Conservation (phyloP, 1,140 invertebrate genomes). For the Scaptodrosophila lebanonensis region DNA sequence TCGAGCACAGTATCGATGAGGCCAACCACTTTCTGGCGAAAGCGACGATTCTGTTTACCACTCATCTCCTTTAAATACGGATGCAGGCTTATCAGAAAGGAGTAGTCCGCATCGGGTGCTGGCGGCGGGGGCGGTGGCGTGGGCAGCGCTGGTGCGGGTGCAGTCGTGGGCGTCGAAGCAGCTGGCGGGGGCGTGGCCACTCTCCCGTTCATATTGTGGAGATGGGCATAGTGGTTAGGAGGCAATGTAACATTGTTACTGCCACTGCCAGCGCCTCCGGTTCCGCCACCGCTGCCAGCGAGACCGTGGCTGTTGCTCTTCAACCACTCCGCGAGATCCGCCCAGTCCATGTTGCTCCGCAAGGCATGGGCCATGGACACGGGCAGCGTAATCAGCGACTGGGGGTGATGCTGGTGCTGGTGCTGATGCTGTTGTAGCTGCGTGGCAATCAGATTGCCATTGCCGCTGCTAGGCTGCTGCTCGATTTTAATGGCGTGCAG, state of each 20-base stretch:
- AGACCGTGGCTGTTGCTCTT: slow-evolving; percentile 24
- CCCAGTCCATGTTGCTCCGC: slow-evolving; percentile 50
- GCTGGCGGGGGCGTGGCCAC: no score
- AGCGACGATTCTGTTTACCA: slow-evolving; percentile 68
- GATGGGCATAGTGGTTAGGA: slow-evolving; percentile 2
- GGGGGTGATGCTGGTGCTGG: background rate
- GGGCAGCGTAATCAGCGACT: slow-evolving; percentile 49
- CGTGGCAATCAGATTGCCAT: background rate
- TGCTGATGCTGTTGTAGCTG: slow-evolving; percentile 7
- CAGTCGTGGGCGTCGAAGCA: slow-evolving; percentile 1
- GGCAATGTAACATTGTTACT: background rate
- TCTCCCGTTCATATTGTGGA: slow-evolving; percentile 13
- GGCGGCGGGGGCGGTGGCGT: slow-evolving; percentile 18
- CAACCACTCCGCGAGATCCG: slow-evolving; percentile 48
- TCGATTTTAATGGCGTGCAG: slow-evolving; percentile 59
- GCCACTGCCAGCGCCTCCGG: slow-evolving; percentile 3
- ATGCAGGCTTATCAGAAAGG: slow-evolving; percentile 68
- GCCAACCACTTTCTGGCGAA: slow-evolving; percentile 65
- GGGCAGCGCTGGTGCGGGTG: background rate
- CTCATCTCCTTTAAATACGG: slow-evolving; percentile 70
- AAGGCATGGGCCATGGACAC: slow-evolving; percentile 38
- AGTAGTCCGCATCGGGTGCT: slow-evolving; percentile 65
- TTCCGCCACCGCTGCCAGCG: slow-evolving; percentile 1
- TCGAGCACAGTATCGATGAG: slow-evolving; percentile 69
- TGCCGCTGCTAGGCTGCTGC: slow-evolving; percentile 16